A percentile compares a stretch with the other conserved stretches of the same genome.
These are phyloP conservation scores for Rhagonycha fulva DNA, from an alignment of 2,888 invertebrate species.

Conservation along the genomic window DNA sequence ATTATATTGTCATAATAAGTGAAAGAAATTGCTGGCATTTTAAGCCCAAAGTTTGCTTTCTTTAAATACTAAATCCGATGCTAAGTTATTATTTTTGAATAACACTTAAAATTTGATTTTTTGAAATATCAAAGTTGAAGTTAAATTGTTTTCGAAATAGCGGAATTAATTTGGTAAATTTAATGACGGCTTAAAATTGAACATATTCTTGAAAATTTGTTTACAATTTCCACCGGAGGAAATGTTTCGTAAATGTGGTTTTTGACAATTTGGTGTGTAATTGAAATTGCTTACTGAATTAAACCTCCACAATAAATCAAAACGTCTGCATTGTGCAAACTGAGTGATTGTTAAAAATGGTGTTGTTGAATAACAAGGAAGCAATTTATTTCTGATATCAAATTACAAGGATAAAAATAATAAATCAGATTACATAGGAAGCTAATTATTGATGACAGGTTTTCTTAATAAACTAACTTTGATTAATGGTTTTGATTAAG, in stretches of 20 bases:
- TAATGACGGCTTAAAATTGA: background rate
- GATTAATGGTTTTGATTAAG: constrained; percentile 17
- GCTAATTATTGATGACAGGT: constrained; percentile 29
- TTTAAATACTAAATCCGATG: too few species aligned
- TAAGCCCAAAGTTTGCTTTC: too few species aligned
- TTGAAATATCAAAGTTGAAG: too few species aligned
- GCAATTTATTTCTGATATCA: constrained; percentile 31
- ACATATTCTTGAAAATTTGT: background rate
- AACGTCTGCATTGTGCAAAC: constrained; percentile 34
- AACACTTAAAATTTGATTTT: too few species aligned
- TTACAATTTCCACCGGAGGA: background rate
- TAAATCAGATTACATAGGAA: constrained; percentile 26
- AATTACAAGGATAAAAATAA: constrained; percentile 31
- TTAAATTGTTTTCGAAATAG: background rate
- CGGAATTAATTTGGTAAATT: background rate
- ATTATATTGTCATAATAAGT: too few species aligned
- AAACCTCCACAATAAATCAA: constrained; percentile 34
- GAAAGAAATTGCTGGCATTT: too few species aligned
- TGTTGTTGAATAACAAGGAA: constrained; percentile 31
- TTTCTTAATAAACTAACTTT: constrained; percentile 20
- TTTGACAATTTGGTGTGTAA: background rate
- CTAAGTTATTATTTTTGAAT: too few species aligned
- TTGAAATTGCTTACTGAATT: constrained; percentile 1
- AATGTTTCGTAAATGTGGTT: background rate
- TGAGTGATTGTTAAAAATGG: constrained; percentile 35